Base-by-base conservation (phyloP, 2,888 invertebrate genomes). In the Stramonita haemastoma region DNA sequence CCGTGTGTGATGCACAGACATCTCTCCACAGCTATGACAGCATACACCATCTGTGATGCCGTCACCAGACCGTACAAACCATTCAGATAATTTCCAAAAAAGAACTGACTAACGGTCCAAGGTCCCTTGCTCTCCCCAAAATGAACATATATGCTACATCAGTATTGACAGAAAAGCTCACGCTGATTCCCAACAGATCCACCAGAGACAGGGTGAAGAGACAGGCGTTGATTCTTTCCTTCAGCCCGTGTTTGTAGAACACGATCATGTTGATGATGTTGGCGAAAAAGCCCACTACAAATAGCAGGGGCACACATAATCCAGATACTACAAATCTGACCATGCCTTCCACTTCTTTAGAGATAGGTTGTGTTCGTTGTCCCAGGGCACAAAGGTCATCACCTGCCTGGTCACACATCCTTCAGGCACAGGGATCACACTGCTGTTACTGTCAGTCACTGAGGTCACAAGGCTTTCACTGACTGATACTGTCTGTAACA, bases 301-400 rank as follows among this genome's bases (percentile, higher is more conserved):
- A 34, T 36, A 81, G 36, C 36, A 81, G 22, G 5, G 81, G 81
- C 26, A 81, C 4, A 22, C 34, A 34, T 19, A 81, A 17, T 22
- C 81, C 81, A 6, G 81, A 19, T 8, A 81, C 34, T 22, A 81
- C 1, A 34, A 81, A 8, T 8, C 36, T 81, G 26, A 22, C 8
- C 11, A 81, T 81, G 81, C 8, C 36, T 19, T 81, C 81, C 15
- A 22, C 81, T 36, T 81, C 36, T 22, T 81, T 81, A 26, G 81
- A 22, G 8, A 81, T 22, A 15, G 36, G 36, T 81, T 81, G 36
- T 81, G 19, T 36, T 81, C 81, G 36, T 81, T 81, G 81, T 81
- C 81, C 81, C 81, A 81, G 34, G 81, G 81, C 19, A 81, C 8
- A 34, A 81, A 34, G n/a, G n/a, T n/a, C n/a, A n/a, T n/a, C n/a